Evolutionary conservation across 2,113 vertebrate species (phyloP), one percentile per base, ranked within the genome.

Genomic region (Halichoeres trimaculatus): DNA sequence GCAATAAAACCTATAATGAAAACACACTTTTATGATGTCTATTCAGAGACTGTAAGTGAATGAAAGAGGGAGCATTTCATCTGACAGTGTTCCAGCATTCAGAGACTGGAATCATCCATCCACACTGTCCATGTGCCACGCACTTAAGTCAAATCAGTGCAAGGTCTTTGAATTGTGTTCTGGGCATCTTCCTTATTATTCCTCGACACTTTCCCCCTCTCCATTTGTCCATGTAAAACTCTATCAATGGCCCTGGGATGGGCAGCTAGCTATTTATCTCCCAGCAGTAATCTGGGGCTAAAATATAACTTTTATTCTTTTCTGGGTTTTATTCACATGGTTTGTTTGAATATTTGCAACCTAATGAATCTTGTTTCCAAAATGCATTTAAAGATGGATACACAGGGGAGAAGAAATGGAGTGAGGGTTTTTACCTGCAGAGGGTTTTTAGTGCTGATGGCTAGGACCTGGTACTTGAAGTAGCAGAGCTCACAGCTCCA

Each of bases 401-500:
- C 24, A 40, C 20, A 36, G 22, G 12, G 12, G 19, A 9, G 47
- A 11, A 65, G 20, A 26, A 20, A 48, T 5, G 8, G 43, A 48
- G 45, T 17, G 50, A 9, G 24, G 0, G 4, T 3, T 12, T 57
- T 22, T 90, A 96, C 95, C 95, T 96, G 95, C 83, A 96, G 88
- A 1, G 95, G 95, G 84, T 96, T 96, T 87, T 95, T 96, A 90
- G 95, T 96, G 90, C 94, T 96, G 84, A 96, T 95, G 22, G 95
- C 95, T 88, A 95, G 84, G 67, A 96, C 95, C 77, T 95, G 94
- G 93, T 96, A 96, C 83, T 96, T 96, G 91, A 95, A 96, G 86
- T 95, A 95, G 86, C 95, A 96, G 34, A 96, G 92, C 85, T 96
- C 95, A 75, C 95, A 96, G 91, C 94, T 96, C 95, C 95, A 96